Evolutionary conservation across 1,140 invertebrate genomes (phyloP), one percentile per base, ranked within the genome.

Genomic region (Amphibalanus amphitrite): DNA sequence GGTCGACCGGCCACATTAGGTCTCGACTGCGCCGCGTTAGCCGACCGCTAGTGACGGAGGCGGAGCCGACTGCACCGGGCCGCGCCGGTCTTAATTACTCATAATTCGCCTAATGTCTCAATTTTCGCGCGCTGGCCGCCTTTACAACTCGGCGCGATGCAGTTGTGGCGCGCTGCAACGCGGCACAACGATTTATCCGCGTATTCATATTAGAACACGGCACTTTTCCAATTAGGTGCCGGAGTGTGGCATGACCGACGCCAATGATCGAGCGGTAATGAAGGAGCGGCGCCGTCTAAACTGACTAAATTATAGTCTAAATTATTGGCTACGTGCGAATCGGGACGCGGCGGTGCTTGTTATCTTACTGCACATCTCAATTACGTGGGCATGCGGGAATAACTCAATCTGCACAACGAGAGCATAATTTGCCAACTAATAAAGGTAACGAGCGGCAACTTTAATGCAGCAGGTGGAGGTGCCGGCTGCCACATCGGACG

Each of bases 371-470:
- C 47, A 59, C 47, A 59, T 59, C 47, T 59, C 47, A 59, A 59
- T 59, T 59, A 59, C 47, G 13, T 59, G 47, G 47, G 47, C 47
- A 59, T 59, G 47, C 47, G 20, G 47, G 47, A 59, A 59, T 59
- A 59, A 59, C 47, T 59, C 47, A 59, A 59, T 59, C 47, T 59
- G 47, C 47, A 59, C 47, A 59, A 59, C 47, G 47, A 59, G 47
- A 59, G 47, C 47, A 59, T 59, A 59, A 59, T 59, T 59, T 59
- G 47, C 47, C 47, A 59, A 59, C 47, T 59, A 59, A 59, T 59
- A 59, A 59, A 59, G 47, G 47, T 59, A 59, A 59, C 47, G 47
- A 59, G 47, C 47, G 47, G 47, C 13, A 59, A 59, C 47, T 59
- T 59, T 59, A 59, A 59, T 59, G 47, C 47, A 17, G 47, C 47